Evolutionary conservation across 2,888 invertebrate genomes (phyloP), one percentile per base, ranked within the genome.

Genomic region (Nineta flava): DNA sequence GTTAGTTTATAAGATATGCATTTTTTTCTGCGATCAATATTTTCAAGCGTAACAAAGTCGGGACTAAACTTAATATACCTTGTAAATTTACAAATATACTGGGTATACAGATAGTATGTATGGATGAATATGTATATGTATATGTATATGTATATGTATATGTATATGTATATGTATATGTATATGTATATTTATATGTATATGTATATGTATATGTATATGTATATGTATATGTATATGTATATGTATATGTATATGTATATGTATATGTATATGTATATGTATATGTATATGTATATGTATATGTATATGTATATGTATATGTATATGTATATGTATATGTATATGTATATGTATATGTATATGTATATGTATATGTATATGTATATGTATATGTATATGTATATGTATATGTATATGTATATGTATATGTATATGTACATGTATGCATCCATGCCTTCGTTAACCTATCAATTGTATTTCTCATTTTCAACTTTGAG

Each of bases 281-380:
- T 41, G n/a, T 41, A 41, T 41, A 13, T 9, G 15, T 6, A 42
- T 42, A n/a, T 42, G 6, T 6, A 42, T 9, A 42, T 9, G 15
- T 9, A 42, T 9, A 42, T 9, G 15, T 9, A 42, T 9, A 42
- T 16, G 15, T 9, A 42, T 9, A 42, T 42, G 15, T 42, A 42
- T 42, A 42, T 42, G 15, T 42, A 42, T 42, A 42, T 42, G 15
- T 42, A 42, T 42, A 42, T 42, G 15, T 42, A 42, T 42, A 42
- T 42, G 15, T 42, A 42, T 42, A 42, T 42, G 15, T 6, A 3
- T 9, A 42, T 9, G 15, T 2, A 32, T 32, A 32, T 32, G 10
- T 32, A 32, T 32, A 32, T 32, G 10, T 32, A 32, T 32, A 32
- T 32, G 10, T 32, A 32, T 32, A 32, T 32, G 10, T 32, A 32